Percentiles rank a stretch among this genome's conserved stretches.
These are phyloP conservation scores for Aphelenchoides besseyi DNA, from an alignment of 1,140 invertebrate genomes.

Conservation along the genomic window DNA sequence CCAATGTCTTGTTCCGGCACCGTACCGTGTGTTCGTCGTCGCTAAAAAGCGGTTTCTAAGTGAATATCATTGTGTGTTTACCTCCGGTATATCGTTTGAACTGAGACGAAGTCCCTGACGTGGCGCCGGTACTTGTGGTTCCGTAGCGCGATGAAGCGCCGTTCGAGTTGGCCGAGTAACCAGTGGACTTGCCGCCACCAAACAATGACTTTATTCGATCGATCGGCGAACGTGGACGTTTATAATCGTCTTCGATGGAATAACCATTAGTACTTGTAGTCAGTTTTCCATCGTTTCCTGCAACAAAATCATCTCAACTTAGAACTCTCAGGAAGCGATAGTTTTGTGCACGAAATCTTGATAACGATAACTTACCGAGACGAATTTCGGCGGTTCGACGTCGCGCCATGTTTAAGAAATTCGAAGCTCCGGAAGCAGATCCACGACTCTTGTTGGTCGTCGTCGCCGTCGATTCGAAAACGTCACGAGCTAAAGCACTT, in stretches of 20 bases:
- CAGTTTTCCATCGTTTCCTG: constrained; percentile 22
- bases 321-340: constrained; percentile 30
- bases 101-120: background rate
- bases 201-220: constrained; percentile 57
- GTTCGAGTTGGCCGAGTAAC: background rate
- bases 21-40: constrained; percentile 4
- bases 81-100: constrained; percentile 22
- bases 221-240: constrained; percentile 57
- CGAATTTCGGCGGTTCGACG: constrained; percentile 56
- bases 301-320: constrained; percentile 13
- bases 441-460: background rate
- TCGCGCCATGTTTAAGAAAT: constrained; percentile 49
- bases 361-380: constrained; percentile 46
- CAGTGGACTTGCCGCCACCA: constrained; percentile 19
- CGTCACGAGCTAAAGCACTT: background rate
- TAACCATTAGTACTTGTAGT: constrained; percentile 24
- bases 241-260: constrained; percentile 49
- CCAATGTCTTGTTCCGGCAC: no score
- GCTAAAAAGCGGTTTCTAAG: background rate
- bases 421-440: background rate
- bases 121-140: background rate
- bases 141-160: constrained; percentile 5
- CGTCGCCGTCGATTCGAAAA: background rate
- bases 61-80: background rate
- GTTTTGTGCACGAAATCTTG: constrained; percentile 41